Base-by-base conservation (phyloP, 2,888 invertebrate genomes). In the Coelopa pilipes region DNA sequence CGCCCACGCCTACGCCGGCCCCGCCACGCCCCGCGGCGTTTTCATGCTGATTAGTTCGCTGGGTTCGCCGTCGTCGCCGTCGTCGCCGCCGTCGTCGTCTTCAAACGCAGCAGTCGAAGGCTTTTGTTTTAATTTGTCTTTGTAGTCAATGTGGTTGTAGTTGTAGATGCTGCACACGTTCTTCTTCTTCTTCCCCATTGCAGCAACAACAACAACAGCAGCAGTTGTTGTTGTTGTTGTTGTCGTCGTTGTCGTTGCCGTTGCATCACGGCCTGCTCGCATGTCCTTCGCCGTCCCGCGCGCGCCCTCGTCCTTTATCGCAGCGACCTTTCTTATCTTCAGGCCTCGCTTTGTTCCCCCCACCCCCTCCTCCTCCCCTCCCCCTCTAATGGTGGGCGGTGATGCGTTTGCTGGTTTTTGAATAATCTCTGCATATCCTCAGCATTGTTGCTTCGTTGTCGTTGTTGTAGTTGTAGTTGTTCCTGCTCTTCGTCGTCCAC, bases 391-490 rank as follows among this genome's bases (percentile, higher is more conserved):
- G 34, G 34, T 72, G 24, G 70, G 65, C 50, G 46, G 17, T 45
- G 65, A 34, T 70, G 69, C 65, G 53, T 62, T 72, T 60, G 59
- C 63, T 60, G 53, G 72, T 72, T 69, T 74, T 15, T 57, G 66
- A 68, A 75, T 72, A 72, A 72, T 60, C 69, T 69, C 67, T 72
- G 72, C 67, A 49, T 74, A 45, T 74, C 66, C 72, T 75, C 66
- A 65, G 19, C 12, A 50, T 47, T 73, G 53, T 70, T 47, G 50
- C 55, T 53, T 45, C 57, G 60, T 49, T 46, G 19, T 53, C 53
- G n/a, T 57, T 59, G 15, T 59, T 69, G 12, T n/a, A n/a, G n/a
- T n/a, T n/a, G n/a, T 50, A 34, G 17, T 50, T 67, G 19, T 15
- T 67, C 45, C 55, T 69, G n/a, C 47, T 19, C 34, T 47, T 13